Conservation (phyloP, 2,888 invertebrate genomes). For the Habrosyne pyritoides region DNA sequence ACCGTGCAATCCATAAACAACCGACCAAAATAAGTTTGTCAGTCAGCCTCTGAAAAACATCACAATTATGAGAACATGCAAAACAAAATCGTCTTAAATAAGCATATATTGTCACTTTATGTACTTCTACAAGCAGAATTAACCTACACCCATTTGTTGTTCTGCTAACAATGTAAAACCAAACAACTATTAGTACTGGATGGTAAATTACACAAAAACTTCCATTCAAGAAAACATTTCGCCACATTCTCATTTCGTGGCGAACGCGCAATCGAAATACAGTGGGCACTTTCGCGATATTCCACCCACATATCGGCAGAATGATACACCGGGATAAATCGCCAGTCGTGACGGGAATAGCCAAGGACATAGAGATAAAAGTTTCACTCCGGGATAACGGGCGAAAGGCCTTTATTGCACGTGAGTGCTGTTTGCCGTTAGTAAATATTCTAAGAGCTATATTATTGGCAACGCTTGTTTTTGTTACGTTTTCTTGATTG, state of each 20-base stretch:
- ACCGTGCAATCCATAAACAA: no score
- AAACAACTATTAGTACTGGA: no score
- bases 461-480: not conserved
- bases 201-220: no score
- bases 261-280: slow-evolving; percentile 8
- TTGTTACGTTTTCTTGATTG: not conserved
- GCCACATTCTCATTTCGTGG: not conserved
- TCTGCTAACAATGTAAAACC: no score
- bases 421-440: slow-evolving; percentile 37
- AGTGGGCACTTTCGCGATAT: slow-evolving; percentile 23
- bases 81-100: no score
- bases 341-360: slow-evolving; percentile 47
- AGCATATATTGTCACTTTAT: no score
- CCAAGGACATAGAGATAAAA: slow-evolving; percentile 27
- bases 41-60: no score
- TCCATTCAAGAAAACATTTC: not conserved
- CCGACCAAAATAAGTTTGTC: no score
- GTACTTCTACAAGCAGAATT: no score
- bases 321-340: slow-evolving; percentile 51
- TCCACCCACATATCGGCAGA: slow-evolving; percentile 39
- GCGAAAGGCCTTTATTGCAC: slow-evolving; percentile 35
- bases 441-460: slow-evolving; percentile 21
- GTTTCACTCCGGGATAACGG: slow-evolving; percentile 30
- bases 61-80: no score
- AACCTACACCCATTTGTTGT: no score